A percentile compares a stretch with the other conserved stretches of the same genome.
Evolutionary conservation across 2,797 vertebrate genomes (phyloP).

Genomic region (Heliangelus exortis): DNA sequence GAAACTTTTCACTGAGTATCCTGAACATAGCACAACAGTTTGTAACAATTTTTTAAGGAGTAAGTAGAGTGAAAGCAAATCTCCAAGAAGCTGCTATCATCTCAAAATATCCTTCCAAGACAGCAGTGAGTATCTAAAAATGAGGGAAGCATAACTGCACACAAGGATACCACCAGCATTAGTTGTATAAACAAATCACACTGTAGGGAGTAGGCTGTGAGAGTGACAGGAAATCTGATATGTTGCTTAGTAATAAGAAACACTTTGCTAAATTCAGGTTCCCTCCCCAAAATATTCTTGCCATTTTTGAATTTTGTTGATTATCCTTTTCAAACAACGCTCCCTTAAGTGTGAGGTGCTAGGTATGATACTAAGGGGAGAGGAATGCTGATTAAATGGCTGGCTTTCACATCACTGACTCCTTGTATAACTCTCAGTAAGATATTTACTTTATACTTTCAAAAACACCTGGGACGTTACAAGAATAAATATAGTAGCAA

Average conservation of each 20-base stretch:
- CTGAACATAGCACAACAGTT: background rate
- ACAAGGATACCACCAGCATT: background rate
- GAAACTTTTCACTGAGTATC: background rate
- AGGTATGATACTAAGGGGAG: background rate
- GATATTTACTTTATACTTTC: conserved; percentile 23
- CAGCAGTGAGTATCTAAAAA: background rate
- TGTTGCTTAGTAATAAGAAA: background rate
- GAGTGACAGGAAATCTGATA: background rate
- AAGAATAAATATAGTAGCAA: conserved; percentile 46
- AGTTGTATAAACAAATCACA: background rate
- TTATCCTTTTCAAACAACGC: background rate
- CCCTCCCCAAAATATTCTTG: background rate
- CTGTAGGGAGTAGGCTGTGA: background rate
- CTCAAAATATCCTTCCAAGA: background rate
- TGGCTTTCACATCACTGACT: background rate
- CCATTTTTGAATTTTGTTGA: background rate
- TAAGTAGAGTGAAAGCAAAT: background rate
- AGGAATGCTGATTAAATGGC: background rate
- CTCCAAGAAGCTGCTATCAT: background rate
- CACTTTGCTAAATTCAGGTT: background rate
- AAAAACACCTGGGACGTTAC: conserved; percentile 28
- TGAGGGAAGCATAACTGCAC: background rate
- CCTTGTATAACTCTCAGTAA: background rate
- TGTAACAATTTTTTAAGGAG: background rate
- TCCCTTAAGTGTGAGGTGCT: background rate